Conservation (phyloP, 1,140 invertebrate genomes). For the Calliphora vicina region DNA sequence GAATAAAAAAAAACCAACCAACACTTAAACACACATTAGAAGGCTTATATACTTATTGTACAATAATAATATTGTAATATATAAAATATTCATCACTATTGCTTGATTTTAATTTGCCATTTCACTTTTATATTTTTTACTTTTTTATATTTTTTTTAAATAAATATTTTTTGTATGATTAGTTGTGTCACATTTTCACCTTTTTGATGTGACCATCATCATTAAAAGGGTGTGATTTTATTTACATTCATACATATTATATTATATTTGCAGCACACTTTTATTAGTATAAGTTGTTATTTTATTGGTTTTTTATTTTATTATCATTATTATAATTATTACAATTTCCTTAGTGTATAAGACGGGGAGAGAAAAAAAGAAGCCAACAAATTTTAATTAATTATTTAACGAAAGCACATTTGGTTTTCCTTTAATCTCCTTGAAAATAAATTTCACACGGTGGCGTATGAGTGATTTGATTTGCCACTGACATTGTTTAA, state of each 20-base stretch:
- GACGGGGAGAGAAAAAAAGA: background rate
- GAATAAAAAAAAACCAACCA: too few species aligned
- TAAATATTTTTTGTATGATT: background rate
- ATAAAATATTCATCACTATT: too few species aligned
- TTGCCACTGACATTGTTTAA: background rate
- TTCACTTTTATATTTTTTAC: background rate
- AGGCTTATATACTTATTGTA: too few species aligned
- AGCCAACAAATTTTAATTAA: background rate
- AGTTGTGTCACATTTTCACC: background rate
- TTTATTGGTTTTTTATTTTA: background rate
- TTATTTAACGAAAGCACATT: background rate
- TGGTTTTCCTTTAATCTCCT: background rate
- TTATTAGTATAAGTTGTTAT: background rate
- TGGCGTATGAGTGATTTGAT: background rate
- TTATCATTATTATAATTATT: background rate
- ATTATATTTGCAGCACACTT: background rate
- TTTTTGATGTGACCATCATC: background rate
- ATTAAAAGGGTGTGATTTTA: constrained; percentile 12
- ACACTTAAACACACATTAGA: too few species aligned
- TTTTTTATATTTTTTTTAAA: background rate
- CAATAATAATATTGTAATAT: too few species aligned
- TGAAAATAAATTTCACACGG: too few species aligned
- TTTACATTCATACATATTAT: background rate
- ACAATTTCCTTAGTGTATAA: background rate
- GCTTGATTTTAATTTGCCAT: background rate